Evolutionary conservation across 2,113 vertebrate genomes (phyloP).

Genomic region (Ctenodactylus gundi): DNA sequence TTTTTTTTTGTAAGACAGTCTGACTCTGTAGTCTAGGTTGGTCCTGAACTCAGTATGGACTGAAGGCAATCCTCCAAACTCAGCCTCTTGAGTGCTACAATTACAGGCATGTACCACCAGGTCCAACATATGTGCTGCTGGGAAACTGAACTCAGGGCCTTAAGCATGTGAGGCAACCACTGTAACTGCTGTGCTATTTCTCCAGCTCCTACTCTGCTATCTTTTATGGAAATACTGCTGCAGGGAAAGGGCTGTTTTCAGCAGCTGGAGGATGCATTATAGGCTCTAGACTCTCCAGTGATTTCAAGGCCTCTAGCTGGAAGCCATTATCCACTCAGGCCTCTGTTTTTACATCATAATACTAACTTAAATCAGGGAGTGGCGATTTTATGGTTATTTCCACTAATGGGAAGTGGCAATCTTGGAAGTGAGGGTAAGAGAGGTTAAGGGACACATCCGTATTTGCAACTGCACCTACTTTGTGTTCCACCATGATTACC

Average conservation of each 20-base stretch:
- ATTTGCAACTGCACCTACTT: background rate
- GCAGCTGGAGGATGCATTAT: background rate
- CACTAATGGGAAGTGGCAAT: background rate
- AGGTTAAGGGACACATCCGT: background rate
- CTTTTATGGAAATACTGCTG: background rate
- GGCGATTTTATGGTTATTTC: background rate
- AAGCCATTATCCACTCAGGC: background rate
- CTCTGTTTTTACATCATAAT: background rate
- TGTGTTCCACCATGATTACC: background rate
- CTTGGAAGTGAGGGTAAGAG: background rate
- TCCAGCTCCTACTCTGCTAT: background rate
- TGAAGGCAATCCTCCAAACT: no score
- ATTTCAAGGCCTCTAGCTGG: background rate
- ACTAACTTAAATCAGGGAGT: background rate
- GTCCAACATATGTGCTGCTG: no score
- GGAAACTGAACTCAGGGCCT: no score
- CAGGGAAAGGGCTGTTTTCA: background rate
- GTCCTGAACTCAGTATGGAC: no score
- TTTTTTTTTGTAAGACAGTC: no score
- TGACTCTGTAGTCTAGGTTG: no score
- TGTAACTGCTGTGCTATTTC: no score
- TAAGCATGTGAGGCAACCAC: background rate
- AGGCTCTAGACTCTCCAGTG: background rate
- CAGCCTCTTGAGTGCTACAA: no score
- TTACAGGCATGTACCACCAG: no score